Evolutionary conservation across 2,113 vertebrate species (phyloP).

Genomic region (Hyperoodon ampullatus): DNA sequence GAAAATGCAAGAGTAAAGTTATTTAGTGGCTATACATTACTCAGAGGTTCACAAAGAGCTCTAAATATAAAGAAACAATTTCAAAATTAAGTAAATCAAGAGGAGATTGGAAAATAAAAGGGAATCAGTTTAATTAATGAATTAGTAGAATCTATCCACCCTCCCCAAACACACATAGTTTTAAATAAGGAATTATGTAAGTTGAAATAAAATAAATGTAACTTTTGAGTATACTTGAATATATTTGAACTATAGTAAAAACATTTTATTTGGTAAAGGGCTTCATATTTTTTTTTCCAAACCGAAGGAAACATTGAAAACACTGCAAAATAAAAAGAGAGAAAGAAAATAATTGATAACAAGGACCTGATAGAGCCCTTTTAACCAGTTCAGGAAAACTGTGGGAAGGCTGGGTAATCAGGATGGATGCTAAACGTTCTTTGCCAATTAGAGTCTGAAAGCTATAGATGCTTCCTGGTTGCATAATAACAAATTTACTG

Average conservation of each 20-base stretch:
- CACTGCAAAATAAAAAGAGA: slow-evolving; percentile 1
- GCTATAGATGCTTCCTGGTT: not conserved
- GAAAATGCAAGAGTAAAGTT: not conserved
- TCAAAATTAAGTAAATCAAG: not conserved
- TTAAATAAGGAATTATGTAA: not conserved
- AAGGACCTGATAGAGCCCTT: not conserved
- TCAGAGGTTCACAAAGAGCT: not conserved
- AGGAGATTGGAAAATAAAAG: not conserved
- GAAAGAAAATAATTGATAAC: not conserved
- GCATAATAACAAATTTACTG: not conserved
- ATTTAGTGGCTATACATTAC: not conserved
- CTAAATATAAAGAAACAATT: not conserved
- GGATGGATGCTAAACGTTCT: not conserved
- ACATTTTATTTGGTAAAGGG: not conserved
- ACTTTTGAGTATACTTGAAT: not conserved
- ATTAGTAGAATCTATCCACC: not conserved
- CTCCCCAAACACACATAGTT: not conserved
- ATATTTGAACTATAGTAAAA: not conserved
- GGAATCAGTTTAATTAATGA: not conserved
- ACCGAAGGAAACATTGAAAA: not conserved
- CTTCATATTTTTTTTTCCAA: not conserved
- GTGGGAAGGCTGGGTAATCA: not conserved
- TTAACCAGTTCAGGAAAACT: not conserved
- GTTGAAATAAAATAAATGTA: not conserved
- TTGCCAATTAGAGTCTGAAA: not conserved